Evolutionary conservation across 2,888 invertebrate species (phyloP), one percentile per base, ranked within the genome.

Genomic region (Eumerus sabulonum): DNA sequence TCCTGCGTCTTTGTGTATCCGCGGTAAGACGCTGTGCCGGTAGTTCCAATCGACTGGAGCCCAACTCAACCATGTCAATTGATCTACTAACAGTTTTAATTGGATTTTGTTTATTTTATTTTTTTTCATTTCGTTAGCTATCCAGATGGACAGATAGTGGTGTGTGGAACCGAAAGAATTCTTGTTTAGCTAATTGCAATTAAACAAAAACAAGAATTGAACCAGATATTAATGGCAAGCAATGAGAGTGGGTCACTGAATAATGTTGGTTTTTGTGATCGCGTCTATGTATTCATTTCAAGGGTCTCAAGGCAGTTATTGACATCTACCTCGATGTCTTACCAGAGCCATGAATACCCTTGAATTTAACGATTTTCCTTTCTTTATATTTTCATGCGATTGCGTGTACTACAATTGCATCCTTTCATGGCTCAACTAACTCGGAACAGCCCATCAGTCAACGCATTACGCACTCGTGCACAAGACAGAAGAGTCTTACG

Each of bases 11-110:
- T 38, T 40, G 7, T 45, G 60, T 7, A 27, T 27, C 27, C 3
- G 7, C 27, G 7, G 3, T 7, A 27, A 27, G 27, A 27, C 27
- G 27, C 27, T 27, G 27, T 27, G 27, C 27, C 27, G 2, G 27
- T 27, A 27, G 27, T 73, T 79, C 45, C 79, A 54, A 74, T 66
- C 56, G 60, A 73, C 79, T 70, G 74, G 54, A 70, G 54, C 64
- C 50, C 11, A 40, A 60, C 64, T 74, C 74, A 74, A 70, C 68
- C 79, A 79, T 79, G 70, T 74, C 79, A 79, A 79, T 79, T 79
- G 74, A 68, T 74, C 74, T 70, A 74, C 19, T 79, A 70, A 74
- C 50, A 45, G 59, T 68, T 68, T 79, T 79, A 79, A 79, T 79
- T 79, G 79, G 79, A 70, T 79, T 79, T 79, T 64, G 62, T 19